phyloP scores from a whole-genome alignment of 2,888 invertebrate species.

The Sesamia inferens region DNA sequence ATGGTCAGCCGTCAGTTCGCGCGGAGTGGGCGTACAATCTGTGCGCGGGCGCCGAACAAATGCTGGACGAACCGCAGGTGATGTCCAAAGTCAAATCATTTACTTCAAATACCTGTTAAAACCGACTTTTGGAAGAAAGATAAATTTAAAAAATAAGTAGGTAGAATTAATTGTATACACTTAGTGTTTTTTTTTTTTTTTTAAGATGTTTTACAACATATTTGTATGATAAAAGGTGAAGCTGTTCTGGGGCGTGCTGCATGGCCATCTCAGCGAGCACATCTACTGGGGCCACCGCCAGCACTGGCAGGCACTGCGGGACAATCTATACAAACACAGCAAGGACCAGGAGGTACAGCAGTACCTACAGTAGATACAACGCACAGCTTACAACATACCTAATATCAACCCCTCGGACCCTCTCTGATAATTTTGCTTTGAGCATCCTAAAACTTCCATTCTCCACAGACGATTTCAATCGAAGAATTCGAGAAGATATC shows the following conservation, averaged over 20 bases:
- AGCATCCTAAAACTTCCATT: neutral
- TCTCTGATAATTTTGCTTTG: neutral
- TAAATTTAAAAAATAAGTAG: too few species aligned
- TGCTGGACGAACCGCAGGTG: conserved; percentile 84
- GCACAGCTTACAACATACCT: too few species aligned
- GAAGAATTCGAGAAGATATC: conserved; percentile 85
- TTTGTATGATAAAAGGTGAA: conserved; percentile 68
- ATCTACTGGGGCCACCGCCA: conserved; percentile 82
- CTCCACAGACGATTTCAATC: conserved; percentile 78
- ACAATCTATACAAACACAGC: conserved; percentile 73
- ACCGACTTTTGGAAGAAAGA: neutral
- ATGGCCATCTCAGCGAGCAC: conserved; percentile 81
- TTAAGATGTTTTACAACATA: neutral
- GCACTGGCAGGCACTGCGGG: conserved; percentile 78
- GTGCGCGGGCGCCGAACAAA: conserved; percentile 86
- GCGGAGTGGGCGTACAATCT: conserved; percentile 89
- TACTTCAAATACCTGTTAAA: neutral
- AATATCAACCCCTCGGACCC: too few species aligned
- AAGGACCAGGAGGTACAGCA: conserved; percentile 63
- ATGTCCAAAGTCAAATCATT: neutral
- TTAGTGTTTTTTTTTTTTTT: too few species aligned
- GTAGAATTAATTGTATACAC: too few species aligned
- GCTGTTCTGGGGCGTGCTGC: conserved; percentile 86
- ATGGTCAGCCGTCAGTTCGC: conserved; percentile 85
- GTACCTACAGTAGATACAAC: neutral